Evolutionary conservation across 2,797 vertebrate species (phyloP).

Genomic region (Phalanger gymnotis): DNA sequence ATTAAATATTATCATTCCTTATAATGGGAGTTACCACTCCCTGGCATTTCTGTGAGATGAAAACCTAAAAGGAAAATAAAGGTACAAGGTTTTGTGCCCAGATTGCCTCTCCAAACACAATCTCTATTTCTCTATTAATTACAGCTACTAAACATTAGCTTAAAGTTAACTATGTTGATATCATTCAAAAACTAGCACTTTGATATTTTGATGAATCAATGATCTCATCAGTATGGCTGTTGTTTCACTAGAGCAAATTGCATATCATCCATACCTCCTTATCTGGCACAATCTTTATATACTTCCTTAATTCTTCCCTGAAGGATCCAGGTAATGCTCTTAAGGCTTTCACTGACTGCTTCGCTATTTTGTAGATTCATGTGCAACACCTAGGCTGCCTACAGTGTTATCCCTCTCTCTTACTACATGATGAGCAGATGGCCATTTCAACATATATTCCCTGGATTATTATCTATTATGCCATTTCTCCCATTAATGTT

Average conservation of each 20-base stretch:
- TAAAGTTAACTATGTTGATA: not conserved
- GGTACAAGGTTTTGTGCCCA: not conserved
- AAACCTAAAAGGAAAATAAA: not conserved
- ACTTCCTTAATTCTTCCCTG: not conserved
- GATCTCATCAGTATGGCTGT: not conserved
- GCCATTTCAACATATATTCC: not conserved
- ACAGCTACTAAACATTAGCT: not conserved
- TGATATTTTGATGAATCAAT: not conserved
- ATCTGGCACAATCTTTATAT: not conserved
- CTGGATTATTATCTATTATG: not conserved
- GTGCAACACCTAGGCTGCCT: not conserved
- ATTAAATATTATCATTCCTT: not conserved
- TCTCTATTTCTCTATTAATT: not conserved
- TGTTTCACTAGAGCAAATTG: not conserved
- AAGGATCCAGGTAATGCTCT: not conserved
- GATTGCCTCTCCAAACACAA: not conserved
- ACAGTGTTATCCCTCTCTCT: not conserved
- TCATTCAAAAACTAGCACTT: not conserved
- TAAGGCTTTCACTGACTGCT: not conserved
- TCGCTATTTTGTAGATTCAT: not conserved
- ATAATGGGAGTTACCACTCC: slow-evolving; percentile 23
- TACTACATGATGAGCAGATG: not conserved
- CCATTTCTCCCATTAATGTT: not conserved
- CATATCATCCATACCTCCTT: not conserved
- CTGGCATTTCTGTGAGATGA: slow-evolving; percentile 26